phyloP scores from a whole-genome alignment of 2,797 vertebrate genomes.

The Rhynchotus rufescens region DNA sequence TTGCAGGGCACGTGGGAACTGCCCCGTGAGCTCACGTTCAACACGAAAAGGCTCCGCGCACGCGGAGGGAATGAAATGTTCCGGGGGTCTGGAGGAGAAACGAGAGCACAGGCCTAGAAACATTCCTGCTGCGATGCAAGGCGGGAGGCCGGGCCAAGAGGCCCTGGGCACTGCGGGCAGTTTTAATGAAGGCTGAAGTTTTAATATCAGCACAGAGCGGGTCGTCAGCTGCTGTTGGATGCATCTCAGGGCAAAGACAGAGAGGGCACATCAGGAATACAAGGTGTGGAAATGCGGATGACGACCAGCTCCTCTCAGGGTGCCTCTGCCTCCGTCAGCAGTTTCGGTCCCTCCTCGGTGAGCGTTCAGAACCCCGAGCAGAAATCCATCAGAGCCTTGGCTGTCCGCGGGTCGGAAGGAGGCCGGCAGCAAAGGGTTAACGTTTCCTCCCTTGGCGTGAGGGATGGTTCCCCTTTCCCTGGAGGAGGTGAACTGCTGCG shows the following conservation, averaged over 20 bases:
- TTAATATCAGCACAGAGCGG: background rate
- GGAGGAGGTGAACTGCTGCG: background rate
- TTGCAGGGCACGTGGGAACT: fast-evolving
- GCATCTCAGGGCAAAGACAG: background rate
- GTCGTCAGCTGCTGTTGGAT: background rate
- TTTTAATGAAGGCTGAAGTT: background rate
- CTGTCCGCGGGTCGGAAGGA: background rate
- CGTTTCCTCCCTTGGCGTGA: background rate
- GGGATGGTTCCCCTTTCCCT: background rate
- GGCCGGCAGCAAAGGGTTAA: background rate
- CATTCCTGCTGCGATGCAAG: fast-evolving
- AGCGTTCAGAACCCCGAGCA: background rate
- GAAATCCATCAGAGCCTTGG: background rate
- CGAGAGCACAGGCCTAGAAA: background rate
- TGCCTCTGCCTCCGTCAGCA: background rate
- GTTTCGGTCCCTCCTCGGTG: background rate
- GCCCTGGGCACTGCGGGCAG: fast-evolving
- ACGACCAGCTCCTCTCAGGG: background rate
- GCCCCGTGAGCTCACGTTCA: background rate
- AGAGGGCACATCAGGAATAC: background rate
- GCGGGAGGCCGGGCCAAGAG: background rate
- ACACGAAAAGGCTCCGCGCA: too few species aligned
- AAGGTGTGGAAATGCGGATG: background rate
- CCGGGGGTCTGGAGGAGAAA: background rate
- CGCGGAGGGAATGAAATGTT: background rate